A percentile compares a stretch with the other conserved stretches of the same genome.
These are phyloP conservation scores for Indri indri DNA, from an alignment of 2,113 vertebrate genomes.

Conservation along the genomic window DNA sequence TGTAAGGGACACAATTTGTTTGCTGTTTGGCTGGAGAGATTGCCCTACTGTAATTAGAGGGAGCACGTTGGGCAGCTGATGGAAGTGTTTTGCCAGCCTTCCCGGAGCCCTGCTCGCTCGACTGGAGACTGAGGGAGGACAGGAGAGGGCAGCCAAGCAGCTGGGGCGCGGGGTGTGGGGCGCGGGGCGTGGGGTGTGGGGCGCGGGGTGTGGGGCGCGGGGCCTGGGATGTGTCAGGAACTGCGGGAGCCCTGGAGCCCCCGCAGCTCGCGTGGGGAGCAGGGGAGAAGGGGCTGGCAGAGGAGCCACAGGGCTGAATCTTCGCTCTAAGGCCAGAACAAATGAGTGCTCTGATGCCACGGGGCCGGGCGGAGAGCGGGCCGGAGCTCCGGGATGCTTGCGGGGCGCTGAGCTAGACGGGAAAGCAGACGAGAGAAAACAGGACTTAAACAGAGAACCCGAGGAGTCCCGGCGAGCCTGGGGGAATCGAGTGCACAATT, in stretches of 20 bases:
- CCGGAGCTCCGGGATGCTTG: neutral
- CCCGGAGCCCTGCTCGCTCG: neutral
- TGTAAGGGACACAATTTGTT: neutral
- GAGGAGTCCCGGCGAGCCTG: neutral
- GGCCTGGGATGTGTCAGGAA: too few species aligned
- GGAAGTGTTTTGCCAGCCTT: accelerated
- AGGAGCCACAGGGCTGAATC: neutral
- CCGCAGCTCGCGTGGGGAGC: too few species aligned
- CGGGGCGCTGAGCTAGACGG: neutral
- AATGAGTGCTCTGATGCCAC: neutral
- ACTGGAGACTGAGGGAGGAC: neutral
- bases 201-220: too few species aligned
- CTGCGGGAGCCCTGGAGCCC: neutral
- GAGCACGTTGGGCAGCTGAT: neutral
- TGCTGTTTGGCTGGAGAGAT: neutral
- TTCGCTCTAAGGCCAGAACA: neutral
- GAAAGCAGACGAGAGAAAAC: neutral
- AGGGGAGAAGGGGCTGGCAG: neutral
- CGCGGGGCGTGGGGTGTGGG: too few species aligned
- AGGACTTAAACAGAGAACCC: neutral
- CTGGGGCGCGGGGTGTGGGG: accelerated
- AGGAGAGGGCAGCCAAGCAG: accelerated
- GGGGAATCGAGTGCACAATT: neutral
- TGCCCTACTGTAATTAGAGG: neutral
- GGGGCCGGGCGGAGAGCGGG: neutral